Evolutionary conservation across 1,140 invertebrate species (phyloP).

Genomic region (Sesamia nonagrioides): DNA sequence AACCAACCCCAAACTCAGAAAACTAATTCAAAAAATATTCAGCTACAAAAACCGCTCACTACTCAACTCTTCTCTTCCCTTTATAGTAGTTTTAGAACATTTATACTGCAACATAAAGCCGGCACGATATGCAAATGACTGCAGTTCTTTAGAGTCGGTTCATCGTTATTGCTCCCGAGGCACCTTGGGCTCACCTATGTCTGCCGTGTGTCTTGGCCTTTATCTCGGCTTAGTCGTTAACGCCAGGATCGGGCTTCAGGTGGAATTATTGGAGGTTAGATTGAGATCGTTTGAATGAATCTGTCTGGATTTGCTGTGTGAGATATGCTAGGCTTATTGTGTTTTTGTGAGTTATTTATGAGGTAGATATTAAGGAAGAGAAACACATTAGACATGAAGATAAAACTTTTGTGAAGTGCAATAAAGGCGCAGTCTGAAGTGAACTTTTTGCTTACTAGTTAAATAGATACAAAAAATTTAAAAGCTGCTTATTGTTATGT

Average conservation of each 20-base stretch:
- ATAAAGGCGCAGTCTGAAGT: too few species aligned
- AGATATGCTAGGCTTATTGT: not conserved
- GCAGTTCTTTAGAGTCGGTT: constrained; percentile 48
- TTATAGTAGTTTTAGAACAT: constrained; percentile 20
- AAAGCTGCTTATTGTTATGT: too few species aligned
- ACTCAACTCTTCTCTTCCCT: not conserved
- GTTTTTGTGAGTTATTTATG: not conserved
- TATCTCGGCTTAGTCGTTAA: constrained; percentile 44
- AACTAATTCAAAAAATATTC: not conserved
- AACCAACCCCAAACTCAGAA: too few species aligned
- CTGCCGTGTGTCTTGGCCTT: constrained; percentile 41
- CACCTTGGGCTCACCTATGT: constrained; percentile 32
- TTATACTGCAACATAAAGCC: constrained; percentile 33
- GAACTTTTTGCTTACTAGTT: too few species aligned
- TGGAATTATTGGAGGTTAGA: constrained; percentile 43
- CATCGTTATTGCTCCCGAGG: constrained; percentile 51
- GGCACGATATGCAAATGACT: constrained; percentile 51
- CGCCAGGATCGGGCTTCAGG: constrained; percentile 28
- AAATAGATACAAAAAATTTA: too few species aligned
- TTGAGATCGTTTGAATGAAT: constrained; percentile 31
- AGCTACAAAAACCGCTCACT: not conserved
- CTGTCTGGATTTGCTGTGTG: not conserved
- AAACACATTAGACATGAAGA: not conserved
- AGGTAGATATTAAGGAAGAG: not conserved
- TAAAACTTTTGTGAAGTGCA: too few species aligned